phyloP scores from a whole-genome alignment of 2,888 invertebrate species.

The Podotricha telesiphe region DNA sequence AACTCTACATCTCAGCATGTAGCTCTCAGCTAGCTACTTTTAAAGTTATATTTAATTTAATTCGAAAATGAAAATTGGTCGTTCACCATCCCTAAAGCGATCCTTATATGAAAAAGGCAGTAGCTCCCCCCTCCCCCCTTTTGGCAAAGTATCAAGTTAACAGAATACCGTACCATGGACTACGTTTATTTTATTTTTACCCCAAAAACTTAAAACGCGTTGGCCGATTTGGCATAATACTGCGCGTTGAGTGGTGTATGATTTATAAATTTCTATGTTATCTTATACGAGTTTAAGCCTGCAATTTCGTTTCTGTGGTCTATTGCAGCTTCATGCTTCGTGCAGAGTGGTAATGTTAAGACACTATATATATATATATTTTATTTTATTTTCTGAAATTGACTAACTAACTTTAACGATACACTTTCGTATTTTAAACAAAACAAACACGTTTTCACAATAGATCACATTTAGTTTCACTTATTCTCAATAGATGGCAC shows the following conservation, averaged over 20 bases:
- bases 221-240: constrained; percentile 54
- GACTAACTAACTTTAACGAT: too few relatives aligned
- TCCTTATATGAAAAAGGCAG: constrained; percentile 34
- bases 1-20: too few relatives aligned
- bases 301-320: too few relatives aligned
- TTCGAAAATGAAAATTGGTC: constrained; percentile 20
- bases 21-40: neutral
- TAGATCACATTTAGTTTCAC: too few relatives aligned
- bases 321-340: too few relatives aligned
- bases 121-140: constrained; percentile 35
- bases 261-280: constrained; percentile 33
- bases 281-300: neutral
- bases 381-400: too few relatives aligned
- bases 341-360: too few relatives aligned
- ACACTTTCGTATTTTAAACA: too few relatives aligned
- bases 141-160: constrained; percentile 47
- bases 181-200: constrained; percentile 51
- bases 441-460: too few relatives aligned
- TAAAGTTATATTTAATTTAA: neutral
- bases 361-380: too few relatives aligned
- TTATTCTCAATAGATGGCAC: too few relatives aligned
- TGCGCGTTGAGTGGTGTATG: constrained; percentile 43
- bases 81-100: constrained; percentile 22
- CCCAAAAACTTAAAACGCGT: constrained; percentile 49
- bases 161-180: constrained; percentile 39